Evolutionary conservation across 2,113 vertebrate species (phyloP), one percentile per base, ranked within the genome.

Genomic region (Anser cygnoides): DNA sequence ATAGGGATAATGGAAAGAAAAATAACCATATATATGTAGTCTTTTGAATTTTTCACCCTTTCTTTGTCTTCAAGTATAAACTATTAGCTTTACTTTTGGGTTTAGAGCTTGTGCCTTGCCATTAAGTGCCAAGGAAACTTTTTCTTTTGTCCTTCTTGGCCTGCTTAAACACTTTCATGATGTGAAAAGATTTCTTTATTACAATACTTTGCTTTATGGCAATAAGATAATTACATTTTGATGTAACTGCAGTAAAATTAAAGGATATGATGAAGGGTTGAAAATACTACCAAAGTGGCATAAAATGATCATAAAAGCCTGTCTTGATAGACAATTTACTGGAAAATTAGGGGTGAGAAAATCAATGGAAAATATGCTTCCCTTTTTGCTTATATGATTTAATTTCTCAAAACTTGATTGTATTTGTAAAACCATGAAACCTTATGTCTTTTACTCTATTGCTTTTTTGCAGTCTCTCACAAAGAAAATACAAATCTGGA

Each of bases 171-270:
- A 57, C 35, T 75, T 92, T 81, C 61, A 71, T 66, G 87, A 57
- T 86, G 70, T 71, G 79, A 83, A 71, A 94, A 72, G 43, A 84
- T 87, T 43, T 49, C 49, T 95, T 94, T 93, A 84, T 94, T 83
- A 74, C 61, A 68, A 72, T 84, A 59, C 68, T 95, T 91, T 39
- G 39, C 70, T 94, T 95, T 94, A 92, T 93, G 76, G 88, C 80
- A 63, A 72, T 16, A 86, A 67, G 76, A 88, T 80, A 67, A 55
- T 95, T 95, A 95, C 79, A 22, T 71, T 90, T 92, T 90, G 76
- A 96, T 92, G 89, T 57, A 87, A 19, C 76, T 90, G 76, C 90
- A 94, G 46, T 94, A 89, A 96, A 95, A 95, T 92, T 89, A 92
- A 61, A 80, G 35, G 15, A 61, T 80, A 17, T 93, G 90, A 93